These are phyloP conservation scores for Helicolenus hilgendorfi DNA, from an alignment of 2,797 vertebrate genomes.

Conservation along the genomic window DNA sequence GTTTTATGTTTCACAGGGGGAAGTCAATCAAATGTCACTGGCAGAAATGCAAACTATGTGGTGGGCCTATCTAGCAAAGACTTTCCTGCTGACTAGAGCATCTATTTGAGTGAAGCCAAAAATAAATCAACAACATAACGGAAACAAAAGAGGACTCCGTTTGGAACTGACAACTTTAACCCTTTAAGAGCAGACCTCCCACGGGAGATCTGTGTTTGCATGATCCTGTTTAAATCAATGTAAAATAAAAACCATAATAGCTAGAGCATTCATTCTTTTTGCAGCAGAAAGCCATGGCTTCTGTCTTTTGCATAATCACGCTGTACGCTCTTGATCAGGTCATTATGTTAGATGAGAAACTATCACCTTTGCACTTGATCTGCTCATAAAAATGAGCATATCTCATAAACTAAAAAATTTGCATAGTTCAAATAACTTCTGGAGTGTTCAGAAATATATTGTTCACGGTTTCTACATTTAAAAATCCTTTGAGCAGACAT, in stretches of 20 bases:
- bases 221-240: background rate
- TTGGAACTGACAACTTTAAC: constrained; percentile 6
- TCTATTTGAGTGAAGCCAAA: background rate
- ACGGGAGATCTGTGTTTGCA: background rate
- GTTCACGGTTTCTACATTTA: too few relatives aligned
- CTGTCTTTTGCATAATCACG: background rate
- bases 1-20: constrained; percentile 52
- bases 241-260: background rate
- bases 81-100: constrained; percentile 21
- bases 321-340: background rate
- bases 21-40: constrained; percentile 45
- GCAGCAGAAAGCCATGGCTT: background rate
- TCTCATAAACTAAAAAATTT: background rate
- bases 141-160: background rate
- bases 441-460: too few relatives aligned
- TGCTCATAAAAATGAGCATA: background rate
- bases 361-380: background rate
- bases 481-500: too few relatives aligned
- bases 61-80: background rate
- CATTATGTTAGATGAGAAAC: background rate
- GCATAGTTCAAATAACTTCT: background rate
- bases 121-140: background rate
- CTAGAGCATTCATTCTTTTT: background rate
- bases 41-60: constrained; percentile 37
- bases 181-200: background rate